phyloP scores from a whole-genome alignment of 2,113 vertebrate species.

The Hippopotamus amphibius region DNA sequence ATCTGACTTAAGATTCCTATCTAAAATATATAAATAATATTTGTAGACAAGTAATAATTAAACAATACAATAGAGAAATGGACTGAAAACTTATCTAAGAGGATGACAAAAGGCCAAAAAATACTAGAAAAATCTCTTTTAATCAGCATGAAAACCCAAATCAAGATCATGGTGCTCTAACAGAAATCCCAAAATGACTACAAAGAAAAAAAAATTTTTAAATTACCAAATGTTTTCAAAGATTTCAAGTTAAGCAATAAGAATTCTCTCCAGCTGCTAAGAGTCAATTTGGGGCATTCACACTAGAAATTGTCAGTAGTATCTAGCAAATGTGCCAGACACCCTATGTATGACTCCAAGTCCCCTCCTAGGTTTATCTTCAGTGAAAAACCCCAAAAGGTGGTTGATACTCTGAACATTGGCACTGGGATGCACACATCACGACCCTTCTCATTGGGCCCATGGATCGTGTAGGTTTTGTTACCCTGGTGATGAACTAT shows the following conservation, averaged over 20 bases:
- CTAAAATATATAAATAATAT: background rate
- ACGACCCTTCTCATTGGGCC: background rate
- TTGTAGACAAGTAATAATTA: background rate
- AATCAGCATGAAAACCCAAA: background rate
- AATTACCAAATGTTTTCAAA: background rate
- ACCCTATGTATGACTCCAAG: too few species aligned
- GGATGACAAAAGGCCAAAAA: background rate
- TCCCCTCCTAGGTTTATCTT: background rate
- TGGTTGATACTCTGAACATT: background rate
- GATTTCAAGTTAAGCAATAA: background rate
- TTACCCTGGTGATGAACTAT: background rate
- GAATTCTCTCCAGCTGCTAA: background rate
- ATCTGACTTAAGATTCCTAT: background rate
- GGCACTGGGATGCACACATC: fast-evolving
- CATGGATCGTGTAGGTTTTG: background rate
- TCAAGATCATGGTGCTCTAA: background rate
- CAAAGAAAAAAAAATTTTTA: background rate
- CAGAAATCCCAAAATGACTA: background rate
- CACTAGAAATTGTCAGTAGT: background rate
- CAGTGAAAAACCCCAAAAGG: background rate
- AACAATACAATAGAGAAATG: background rate
- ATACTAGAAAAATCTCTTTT: background rate
- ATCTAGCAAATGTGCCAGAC: background rate
- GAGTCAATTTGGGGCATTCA: background rate
- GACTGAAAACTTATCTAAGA: background rate